These are phyloP conservation scores for Epinotia ramella DNA, from an alignment of 2,888 invertebrate genomes.

Conservation along the genomic window DNA sequence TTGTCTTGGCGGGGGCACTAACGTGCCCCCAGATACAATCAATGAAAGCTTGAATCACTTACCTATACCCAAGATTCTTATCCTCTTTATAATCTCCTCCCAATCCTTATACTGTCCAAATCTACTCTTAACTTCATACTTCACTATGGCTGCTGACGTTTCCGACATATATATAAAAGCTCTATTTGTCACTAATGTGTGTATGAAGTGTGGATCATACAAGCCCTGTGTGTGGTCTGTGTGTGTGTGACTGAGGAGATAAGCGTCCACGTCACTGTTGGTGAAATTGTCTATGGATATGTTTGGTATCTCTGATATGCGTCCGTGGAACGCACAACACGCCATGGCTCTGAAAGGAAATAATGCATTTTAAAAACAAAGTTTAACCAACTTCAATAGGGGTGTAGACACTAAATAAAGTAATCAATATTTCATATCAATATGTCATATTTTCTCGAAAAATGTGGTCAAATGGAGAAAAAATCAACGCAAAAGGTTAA, in stretches of 20 bases:
- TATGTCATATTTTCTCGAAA: too few species aligned
- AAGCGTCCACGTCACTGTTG: constrained; percentile 77
- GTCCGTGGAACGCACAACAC: constrained; percentile 79
- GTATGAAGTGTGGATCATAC: constrained; percentile 15
- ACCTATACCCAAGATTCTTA: constrained; percentile 58
- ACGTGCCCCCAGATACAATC: too few species aligned
- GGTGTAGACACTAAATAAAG: too few species aligned
- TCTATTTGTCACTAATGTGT: constrained; percentile 40
- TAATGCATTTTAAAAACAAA: too few species aligned
- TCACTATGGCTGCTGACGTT: constrained; percentile 59
- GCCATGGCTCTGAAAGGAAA: constrained; percentile 52
- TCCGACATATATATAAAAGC: constrained; percentile 62
- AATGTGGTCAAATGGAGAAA: too few species aligned
- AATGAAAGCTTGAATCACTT: constrained; percentile 37
- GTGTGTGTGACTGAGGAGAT: constrained; percentile 89
- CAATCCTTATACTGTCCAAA: constrained; percentile 48
- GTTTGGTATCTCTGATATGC: constrained; percentile 85
- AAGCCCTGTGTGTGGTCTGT: constrained; percentile 81
- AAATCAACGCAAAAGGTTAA: too few species aligned
- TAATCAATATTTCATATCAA: too few species aligned
- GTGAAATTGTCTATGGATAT: constrained; percentile 87
- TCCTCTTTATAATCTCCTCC: constrained; percentile 48
- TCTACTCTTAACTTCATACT: constrained; percentile 49
- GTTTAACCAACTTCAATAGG: too few species aligned
- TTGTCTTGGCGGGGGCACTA: too few species aligned